Evolutionary conservation across 2,888 invertebrate species (phyloP), one percentile per base, ranked within the genome.

Genomic region (Acleris holmiana): DNA sequence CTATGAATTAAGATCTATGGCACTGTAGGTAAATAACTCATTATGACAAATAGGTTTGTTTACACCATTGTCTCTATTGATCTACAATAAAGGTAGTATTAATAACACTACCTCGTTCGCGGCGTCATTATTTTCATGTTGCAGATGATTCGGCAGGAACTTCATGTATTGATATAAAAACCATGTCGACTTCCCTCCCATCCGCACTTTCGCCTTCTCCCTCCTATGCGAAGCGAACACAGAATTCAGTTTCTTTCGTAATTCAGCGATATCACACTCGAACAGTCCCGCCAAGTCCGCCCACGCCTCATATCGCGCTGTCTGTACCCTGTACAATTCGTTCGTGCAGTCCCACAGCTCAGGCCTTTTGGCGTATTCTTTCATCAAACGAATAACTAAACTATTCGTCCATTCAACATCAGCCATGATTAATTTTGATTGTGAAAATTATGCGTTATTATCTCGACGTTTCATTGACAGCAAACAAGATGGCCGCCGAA

Each of bases 231-330:
- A 92, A 2, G 91, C 92, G 69, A 91, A 82, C 46, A 92, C 73
- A 0, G 91, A 91, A 70, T 89, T 89, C 61, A 92, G 68, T 68
- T 92, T 92, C 80, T 86, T 89, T 35, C 85, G 73, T 63, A 92
- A 67, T 63, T 89, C 88, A 0, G 78, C 74, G 7, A 89, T 82
- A 51, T 89, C 87, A 62, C 88, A 88, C 6, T 85, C 79, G 69
- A 89, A 88, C 7, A 76, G 61, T 13, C 74, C 73, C 7, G 90
- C 89, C 47, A 91, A 46, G 4, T 82, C 79, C 18, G 79, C 71
- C 88, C 88, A 91, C 0, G 88, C 85, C 17, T 85, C 85, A 58
- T 86, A 85, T 67, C 89, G 88, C 2, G 85, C 82, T 0, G 83
- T 77, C 61, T 83, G 82, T 19, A 84, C 79, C 8, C 89, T 68